Evolutionary conservation across 2,888 invertebrate species (phyloP).

Genomic region (Liopterus haemorrhoidalis): DNA sequence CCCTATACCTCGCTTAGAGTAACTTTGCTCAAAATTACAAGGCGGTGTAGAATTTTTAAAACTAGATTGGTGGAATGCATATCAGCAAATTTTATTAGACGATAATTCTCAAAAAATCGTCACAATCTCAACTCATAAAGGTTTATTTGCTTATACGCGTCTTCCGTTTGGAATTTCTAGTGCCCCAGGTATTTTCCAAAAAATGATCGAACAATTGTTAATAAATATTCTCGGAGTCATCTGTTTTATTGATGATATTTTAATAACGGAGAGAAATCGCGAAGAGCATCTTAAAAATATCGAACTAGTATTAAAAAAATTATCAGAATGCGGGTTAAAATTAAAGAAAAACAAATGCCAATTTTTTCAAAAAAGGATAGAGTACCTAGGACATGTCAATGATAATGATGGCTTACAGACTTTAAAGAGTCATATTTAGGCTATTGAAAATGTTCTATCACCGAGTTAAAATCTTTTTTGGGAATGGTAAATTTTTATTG

Average conservation of each 20-base stretch:
- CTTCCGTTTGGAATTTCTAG: background rate
- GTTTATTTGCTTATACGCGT: background rate
- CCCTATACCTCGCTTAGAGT: conserved; percentile 12
- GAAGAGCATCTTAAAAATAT: background rate
- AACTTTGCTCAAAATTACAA: conserved; percentile 10
- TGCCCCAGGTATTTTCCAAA: background rate
- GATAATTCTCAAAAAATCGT: conserved; percentile 3
- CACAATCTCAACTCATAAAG: conserved; percentile 10
- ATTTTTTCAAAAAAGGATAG: no score
- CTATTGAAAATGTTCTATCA: no score
- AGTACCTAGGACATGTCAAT: no score
- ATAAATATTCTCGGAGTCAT: background rate
- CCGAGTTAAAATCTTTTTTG: no score
- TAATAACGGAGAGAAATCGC: background rate
- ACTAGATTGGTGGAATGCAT: conserved; percentile 13
- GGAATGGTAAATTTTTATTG: no score
- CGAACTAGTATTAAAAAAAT: background rate
- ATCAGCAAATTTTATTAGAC: conserved; percentile 11
- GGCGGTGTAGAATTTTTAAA: conserved; percentile 16
- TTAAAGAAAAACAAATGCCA: no score
- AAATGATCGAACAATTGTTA: background rate
- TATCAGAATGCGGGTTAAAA: conserved; percentile 8
- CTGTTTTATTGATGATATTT: background rate
- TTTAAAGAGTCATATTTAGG: no score
- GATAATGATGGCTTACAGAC: no score